Conservation (phyloP, 2,888 invertebrate genomes). For the Xylocampa areola region DNA sequence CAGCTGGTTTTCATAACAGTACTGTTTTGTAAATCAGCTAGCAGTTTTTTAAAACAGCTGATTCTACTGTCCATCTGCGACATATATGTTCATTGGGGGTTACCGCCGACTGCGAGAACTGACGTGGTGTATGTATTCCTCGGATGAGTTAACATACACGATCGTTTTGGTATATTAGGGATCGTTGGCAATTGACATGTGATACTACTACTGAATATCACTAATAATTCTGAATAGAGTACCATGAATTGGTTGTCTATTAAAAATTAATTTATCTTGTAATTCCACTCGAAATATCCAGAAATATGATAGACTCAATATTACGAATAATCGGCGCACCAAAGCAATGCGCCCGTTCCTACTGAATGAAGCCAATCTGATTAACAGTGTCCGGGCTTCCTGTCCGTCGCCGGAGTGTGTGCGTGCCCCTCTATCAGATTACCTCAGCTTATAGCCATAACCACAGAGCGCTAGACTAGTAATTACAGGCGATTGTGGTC, state of each 20-base stretch:
- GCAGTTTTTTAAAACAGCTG: too few relatives aligned
- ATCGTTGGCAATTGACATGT: conserved; percentile 11
- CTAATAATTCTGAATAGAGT: too few relatives aligned
- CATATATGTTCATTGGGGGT: conserved; percentile 40
- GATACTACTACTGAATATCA: not conserved
- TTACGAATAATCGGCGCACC: not conserved
- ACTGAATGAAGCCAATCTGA: conserved; percentile 18
- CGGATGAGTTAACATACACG: conserved; percentile 25
- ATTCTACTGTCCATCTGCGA: too few relatives aligned
- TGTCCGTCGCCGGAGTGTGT: not conserved
- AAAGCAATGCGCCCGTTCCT: not conserved
- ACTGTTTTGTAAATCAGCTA: too few relatives aligned
- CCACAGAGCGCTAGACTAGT: conserved; percentile 39
- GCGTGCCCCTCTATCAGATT: conserved; percentile 37
- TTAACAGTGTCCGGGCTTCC: conserved; percentile 8
- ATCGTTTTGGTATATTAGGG: conserved; percentile 13
- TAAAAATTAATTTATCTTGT: too few relatives aligned
- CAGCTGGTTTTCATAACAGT: too few relatives aligned
- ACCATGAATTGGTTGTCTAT: too few relatives aligned
- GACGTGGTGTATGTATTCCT: conserved; percentile 10
- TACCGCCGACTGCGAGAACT: conserved; percentile 6
- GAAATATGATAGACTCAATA: too few relatives aligned
- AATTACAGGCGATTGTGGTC: conserved; percentile 47
- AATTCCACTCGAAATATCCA: too few relatives aligned
- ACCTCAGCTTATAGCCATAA: conserved; percentile 36